Base-by-base conservation (phyloP, 2,797 vertebrate species). In the Eulemur rubriventer region DNA sequence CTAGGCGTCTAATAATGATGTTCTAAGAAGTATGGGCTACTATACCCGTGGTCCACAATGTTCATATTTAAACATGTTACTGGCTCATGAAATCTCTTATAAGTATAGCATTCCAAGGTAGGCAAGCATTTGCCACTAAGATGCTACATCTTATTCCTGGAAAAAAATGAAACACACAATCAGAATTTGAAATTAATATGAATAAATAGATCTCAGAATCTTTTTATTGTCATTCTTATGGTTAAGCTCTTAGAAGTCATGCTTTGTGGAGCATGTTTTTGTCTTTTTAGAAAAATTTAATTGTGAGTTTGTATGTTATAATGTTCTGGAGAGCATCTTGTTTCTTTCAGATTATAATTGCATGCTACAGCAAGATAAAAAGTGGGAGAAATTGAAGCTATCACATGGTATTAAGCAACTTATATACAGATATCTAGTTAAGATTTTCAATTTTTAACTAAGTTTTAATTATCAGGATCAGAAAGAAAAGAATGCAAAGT, bases 401-500 rank as follows among this genome's bases (percentile, higher is more conserved):
- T 87, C 30, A 20, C 9, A 88, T 91, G 22, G 13, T 76, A 70
- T 92, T 91, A 87, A 41, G 41, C 22, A 91, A 70, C 55, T 93
- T 90, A 57, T 84, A 83, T 55, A 2, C 17, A 65, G 11, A n/a
- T 52, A 38, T 59, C 28, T 92, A 81, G 38, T n/a, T 85, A 48
- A 63, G 84, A 61, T 80, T 41, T 80, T 84, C 35, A 83, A 3
- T 43, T 43, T 63, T 82, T 43, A 95, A 38, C 41, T 18, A 86
- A 90, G 16, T 48, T 88, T 81, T 90, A 73, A 43, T 43, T 73
- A 76, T 80, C 28, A 80, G 57, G 11, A 70, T 93, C 43, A 94
- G 57, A 91, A 86, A 96, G 20, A 93, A 82, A 91, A 94, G 12
- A 86, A 96, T 55, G 22, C 33, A 79, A 82, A 88, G 24, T 91